Evolutionary conservation across 1,140 invertebrate genomes (phyloP).

Genomic region (Panulirus ornatus): DNA sequence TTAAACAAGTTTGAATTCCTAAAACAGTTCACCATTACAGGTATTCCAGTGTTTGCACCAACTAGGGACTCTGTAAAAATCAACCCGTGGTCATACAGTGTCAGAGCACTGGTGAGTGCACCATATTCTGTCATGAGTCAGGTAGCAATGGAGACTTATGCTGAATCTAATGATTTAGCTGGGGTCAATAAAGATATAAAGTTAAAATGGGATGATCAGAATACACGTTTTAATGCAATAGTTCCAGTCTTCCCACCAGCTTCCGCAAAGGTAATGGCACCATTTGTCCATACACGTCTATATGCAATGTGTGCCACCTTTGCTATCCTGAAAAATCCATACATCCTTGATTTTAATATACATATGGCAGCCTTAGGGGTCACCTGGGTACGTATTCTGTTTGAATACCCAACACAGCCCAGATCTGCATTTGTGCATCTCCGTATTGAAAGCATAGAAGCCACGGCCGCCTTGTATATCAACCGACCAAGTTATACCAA

Average conservation of each 20-base stretch:
- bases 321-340: slow-evolving; percentile 66
- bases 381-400: slow-evolving; percentile 54
- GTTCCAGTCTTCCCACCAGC: slow-evolving; percentile 50
- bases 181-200: slow-evolving; percentile 39
- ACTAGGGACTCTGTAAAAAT: slow-evolving; percentile 36
- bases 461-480: slow-evolving; percentile 53
- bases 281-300: slow-evolving; percentile 42
- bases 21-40: slow-evolving; percentile 51
- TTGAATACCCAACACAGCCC: not conserved
- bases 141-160: slow-evolving; percentile 27
- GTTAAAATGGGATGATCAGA: slow-evolving; percentile 17
- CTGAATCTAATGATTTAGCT: not conserved
- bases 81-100: slow-evolving; percentile 63
- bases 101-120: slow-evolving; percentile 29
- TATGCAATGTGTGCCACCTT: slow-evolving; percentile 59
- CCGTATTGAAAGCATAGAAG: slow-evolving; percentile 30
- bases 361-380: slow-evolving; percentile 61
- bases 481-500: slow-evolving; percentile 24
- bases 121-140: slow-evolving; percentile 61
- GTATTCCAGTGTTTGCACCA: slow-evolving; percentile 59
- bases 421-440: slow-evolving; percentile 42
- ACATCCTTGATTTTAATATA: slow-evolving; percentile 54
- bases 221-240: slow-evolving; percentile 54
- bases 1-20: slow-evolving; percentile 57
- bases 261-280: slow-evolving; percentile 26